Conservation (phyloP, 2,113 vertebrate species). For the Rhodinocichla rosea region DNA sequence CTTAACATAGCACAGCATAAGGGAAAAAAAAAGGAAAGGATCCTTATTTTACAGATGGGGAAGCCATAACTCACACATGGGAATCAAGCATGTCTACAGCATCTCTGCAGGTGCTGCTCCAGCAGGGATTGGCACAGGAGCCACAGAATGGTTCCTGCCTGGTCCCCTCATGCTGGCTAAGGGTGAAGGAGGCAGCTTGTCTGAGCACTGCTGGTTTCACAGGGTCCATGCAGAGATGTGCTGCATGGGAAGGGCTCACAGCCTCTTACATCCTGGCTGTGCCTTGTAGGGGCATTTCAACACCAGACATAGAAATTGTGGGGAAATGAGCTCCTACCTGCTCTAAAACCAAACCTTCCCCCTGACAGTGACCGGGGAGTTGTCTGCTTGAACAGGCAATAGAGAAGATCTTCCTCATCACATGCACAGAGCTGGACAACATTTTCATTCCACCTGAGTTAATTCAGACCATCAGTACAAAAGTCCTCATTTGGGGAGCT, state of each 20-base stretch:
- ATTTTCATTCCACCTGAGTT: background rate
- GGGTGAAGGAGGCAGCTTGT: background rate
- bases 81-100: background rate
- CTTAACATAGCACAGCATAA: background rate
- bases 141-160: background rate
- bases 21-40: background rate
- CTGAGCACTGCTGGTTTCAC: background rate
- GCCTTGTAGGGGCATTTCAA: background rate
- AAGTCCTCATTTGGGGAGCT: background rate
- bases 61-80: background rate
- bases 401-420: background rate
- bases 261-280: background rate
- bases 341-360: background rate
- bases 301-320: fast-evolving
- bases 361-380: background rate
- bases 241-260: background rate
- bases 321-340: background rate
- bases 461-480: background rate
- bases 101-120: background rate
- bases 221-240: fast-evolving
- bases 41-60: background rate
- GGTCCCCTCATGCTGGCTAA: background rate
- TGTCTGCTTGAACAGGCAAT: background rate
- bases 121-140: background rate
- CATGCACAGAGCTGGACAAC: background rate